A percentile compares a stretch with the other conserved stretches of the same genome.
Conservation (phyloP, 2,113 vertebrate genomes). For the Pelecanus crispus region DNA sequence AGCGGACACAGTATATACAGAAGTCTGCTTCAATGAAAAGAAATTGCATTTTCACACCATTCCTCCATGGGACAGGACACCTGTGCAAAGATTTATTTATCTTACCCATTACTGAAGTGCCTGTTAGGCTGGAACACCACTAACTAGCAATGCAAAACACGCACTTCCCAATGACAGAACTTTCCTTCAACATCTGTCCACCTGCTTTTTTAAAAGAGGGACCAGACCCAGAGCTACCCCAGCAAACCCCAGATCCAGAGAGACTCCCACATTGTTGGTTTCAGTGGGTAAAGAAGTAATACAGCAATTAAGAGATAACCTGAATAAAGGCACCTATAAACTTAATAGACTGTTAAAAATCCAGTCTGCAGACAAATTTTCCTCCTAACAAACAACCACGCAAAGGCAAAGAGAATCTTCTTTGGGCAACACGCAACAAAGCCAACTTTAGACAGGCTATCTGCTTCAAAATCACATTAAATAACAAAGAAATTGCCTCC, state of each 20-base stretch:
- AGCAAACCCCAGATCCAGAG: neutral
- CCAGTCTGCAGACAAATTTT: neutral
- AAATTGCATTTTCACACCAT: neutral
- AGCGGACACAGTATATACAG: neutral
- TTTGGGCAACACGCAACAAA: neutral
- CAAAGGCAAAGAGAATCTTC: neutral
- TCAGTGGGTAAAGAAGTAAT: neutral
- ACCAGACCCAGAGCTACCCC: neutral
- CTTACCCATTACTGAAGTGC: neutral
- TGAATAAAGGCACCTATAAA: neutral
- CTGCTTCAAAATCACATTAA: neutral
- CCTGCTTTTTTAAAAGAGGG: neutral
- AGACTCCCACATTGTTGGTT: neutral
- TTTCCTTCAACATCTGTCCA: neutral
- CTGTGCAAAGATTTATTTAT: neutral
- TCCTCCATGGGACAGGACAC: neutral
- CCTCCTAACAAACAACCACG: neutral
- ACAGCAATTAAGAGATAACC: neutral
- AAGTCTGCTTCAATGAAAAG: neutral
- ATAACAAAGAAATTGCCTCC: neutral
- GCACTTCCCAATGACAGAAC: neutral
- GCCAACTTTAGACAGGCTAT: neutral
- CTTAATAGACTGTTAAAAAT: neutral
- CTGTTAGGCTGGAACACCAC: neutral
- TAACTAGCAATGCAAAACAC: neutral